Base-by-base conservation (phyloP, 2,797 vertebrate species). In the Sebastes steindachneri region DNA sequence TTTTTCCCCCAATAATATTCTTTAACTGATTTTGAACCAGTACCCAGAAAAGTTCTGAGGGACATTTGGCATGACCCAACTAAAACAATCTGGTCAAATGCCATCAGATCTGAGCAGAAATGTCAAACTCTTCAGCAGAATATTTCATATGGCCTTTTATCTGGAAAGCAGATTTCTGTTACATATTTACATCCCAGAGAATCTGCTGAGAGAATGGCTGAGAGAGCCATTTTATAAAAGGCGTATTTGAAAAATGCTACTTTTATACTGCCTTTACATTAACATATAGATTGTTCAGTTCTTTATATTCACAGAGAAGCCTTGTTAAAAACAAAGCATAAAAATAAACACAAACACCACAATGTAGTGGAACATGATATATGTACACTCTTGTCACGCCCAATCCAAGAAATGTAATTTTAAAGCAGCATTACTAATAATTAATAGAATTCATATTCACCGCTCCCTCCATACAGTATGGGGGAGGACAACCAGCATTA, bases 71-170 rank as follows among this genome's bases (percentile, higher is more conserved):
- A 26, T 67, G 53, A 86, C 68, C 64, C 45, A 29, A 72, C 45
- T 37, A 68, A 76, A 73, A 63, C 37, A 68, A 62, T 75, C 53
- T 23, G 69, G 66, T 73, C 29, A 77, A 76, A 71, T 80, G 82
- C 72, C 79, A 41, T 60, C 28, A 78, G 80, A 75, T 76, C 73
- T 82, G 35, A 45, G 23, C 62, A 60, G 75, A 89, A 91, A 89
- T 88, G 87, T 89, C 87, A 89, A 57, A 31, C 41, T 86, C 65
- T 65, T 76, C 58, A 65, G 74, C 63, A 84, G 84, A 91, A 89
- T 86, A 86, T 83, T 84, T 89, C 41, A 85, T 71, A 33, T 3
- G 23, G 55, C 68, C 54, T 75, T 85, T 79, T 53, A 78, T 83
- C 67, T 58, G 28, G 79, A 75, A 69, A 88, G 73, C 66, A 65